These are phyloP conservation scores for Pentamera pediparva DNA, from an alignment of 53 echinoderm and acorn worm species.

Conservation along the genomic window DNA sequence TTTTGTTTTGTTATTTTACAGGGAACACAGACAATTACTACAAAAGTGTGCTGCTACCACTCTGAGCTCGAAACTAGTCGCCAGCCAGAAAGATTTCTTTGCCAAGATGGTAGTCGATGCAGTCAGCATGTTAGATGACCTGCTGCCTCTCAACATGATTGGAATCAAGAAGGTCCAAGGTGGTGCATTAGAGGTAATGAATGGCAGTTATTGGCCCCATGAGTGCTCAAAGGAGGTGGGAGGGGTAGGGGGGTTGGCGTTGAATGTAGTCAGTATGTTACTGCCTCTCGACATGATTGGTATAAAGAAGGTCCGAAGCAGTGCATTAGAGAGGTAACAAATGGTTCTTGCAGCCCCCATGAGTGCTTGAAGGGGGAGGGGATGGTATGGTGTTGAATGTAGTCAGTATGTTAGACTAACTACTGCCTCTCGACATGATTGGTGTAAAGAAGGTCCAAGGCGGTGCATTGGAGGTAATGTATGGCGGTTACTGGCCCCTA, in stretches of 20 bases:
- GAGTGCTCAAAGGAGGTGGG: too few species aligned
- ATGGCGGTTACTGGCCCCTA: too few species aligned
- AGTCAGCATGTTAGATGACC: constrained; percentile 81
- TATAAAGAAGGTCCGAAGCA: too few species aligned
- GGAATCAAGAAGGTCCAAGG: constrained; percentile 97
- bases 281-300: neutral
- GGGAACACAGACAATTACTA: constrained; percentile 75
- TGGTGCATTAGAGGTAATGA: constrained; percentile 83
- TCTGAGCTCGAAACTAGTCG: constrained; percentile 88
- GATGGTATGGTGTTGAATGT: constrained; percentile 99
- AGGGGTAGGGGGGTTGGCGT: too few species aligned
- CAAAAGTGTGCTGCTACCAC: constrained; percentile 94
- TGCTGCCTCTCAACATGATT: constrained; percentile 89
- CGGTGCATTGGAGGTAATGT: constrained; percentile 82
- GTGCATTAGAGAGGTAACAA: too few species aligned
- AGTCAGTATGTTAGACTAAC: constrained; percentile 79
- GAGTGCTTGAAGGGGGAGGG: too few species aligned
- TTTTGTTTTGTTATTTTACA: constrained; percentile 9
- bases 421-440: constrained; percentile 89
- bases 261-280: too few species aligned
- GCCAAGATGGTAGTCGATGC: constrained; percentile 99
- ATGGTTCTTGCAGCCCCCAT: too few species aligned
- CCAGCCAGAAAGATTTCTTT: constrained; percentile 89
- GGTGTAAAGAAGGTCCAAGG: constrained; percentile 96
- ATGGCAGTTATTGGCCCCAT: too few species aligned